phyloP scores from a whole-genome alignment of 2,888 invertebrate genomes.

The Suillia variegata region DNA sequence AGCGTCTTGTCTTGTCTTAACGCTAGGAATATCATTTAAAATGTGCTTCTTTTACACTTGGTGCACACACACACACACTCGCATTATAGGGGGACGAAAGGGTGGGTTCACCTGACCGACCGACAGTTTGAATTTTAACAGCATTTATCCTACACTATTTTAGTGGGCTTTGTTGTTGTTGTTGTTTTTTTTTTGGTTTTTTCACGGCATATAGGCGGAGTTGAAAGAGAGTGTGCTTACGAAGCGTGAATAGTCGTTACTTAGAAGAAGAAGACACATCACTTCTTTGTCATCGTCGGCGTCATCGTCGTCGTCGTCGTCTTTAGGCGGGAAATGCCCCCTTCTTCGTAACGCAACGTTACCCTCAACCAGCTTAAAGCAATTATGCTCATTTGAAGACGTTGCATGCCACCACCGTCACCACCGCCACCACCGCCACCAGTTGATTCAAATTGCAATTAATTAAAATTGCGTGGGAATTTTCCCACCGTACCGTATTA shows the following conservation, averaged over 20 bases:
- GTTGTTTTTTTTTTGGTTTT: too few relatives aligned
- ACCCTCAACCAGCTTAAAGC: conserved; percentile 9
- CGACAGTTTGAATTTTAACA: conserved; percentile 26
- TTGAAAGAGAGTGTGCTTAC: conserved; percentile 30
- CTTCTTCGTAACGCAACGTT: not conserved
- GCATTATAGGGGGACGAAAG: conserved; percentile 28
- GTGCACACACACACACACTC: conserved; percentile 22
- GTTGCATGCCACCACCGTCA: conserved; percentile 25
- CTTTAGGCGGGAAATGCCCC: too few relatives aligned
- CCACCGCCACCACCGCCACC: too few relatives aligned
- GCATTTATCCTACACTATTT: conserved; percentile 31
- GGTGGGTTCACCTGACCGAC: conserved; percentile 28
- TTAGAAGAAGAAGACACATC: not conserved
- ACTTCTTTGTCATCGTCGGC: not conserved
- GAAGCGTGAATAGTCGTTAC: conserved; percentile 28
- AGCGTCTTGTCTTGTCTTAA: too few relatives aligned
- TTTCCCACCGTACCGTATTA: conserved; percentile 28
- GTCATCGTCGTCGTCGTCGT: too few relatives aligned
- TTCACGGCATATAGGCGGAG: too few relatives aligned
- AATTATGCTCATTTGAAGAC: conserved; percentile 21
- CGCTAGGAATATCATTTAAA: conserved; percentile 39
- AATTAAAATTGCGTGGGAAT: conserved; percentile 30
- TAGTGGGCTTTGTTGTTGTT: too few relatives aligned
- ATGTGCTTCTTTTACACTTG: conserved; percentile 23
- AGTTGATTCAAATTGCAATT: conserved; percentile 16